These are phyloP conservation scores for Noctua janthe DNA, from an alignment of 2,888 invertebrate species.

Conservation along the genomic window DNA sequence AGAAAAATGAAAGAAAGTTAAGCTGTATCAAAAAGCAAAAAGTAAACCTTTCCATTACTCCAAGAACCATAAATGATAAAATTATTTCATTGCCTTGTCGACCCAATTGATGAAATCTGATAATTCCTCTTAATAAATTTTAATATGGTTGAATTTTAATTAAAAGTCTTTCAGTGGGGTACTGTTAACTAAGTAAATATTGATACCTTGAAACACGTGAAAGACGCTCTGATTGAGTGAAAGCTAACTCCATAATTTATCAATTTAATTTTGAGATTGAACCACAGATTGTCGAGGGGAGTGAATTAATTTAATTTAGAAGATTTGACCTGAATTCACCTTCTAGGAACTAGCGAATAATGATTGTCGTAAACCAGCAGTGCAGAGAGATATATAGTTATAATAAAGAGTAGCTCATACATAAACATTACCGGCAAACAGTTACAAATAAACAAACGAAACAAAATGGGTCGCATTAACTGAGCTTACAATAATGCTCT, in stretches of 20 bases:
- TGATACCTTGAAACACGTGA: conserved; percentile 71
- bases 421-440: conserved; percentile 56
- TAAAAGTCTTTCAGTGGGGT: conserved; percentile 48
- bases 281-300: conserved; percentile 58
- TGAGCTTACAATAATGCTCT: conserved; percentile 72
- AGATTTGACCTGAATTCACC: conserved; percentile 48
- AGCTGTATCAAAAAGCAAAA: neutral
- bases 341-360: conserved; percentile 52
- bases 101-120: conserved; percentile 38
- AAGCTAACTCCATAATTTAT: conserved; percentile 63
- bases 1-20: neutral
- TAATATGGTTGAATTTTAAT: conserved; percentile 55
- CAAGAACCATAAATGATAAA: conserved; percentile 6
- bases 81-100: conserved; percentile 6
- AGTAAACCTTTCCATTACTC: neutral
- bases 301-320: conserved; percentile 58
- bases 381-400: conserved; percentile 31
- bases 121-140: conserved; percentile 36
- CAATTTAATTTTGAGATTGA: conserved; percentile 65
- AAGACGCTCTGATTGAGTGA: conserved; percentile 68
- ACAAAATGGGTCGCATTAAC: conserved; percentile 66
- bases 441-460: conserved; percentile 67
- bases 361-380: conserved; percentile 40
- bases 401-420: conserved; percentile 51
- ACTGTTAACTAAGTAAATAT: conserved; percentile 62